Conservation (phyloP, 2,113 vertebrate species). For the Eublepharis macularius region DNA sequence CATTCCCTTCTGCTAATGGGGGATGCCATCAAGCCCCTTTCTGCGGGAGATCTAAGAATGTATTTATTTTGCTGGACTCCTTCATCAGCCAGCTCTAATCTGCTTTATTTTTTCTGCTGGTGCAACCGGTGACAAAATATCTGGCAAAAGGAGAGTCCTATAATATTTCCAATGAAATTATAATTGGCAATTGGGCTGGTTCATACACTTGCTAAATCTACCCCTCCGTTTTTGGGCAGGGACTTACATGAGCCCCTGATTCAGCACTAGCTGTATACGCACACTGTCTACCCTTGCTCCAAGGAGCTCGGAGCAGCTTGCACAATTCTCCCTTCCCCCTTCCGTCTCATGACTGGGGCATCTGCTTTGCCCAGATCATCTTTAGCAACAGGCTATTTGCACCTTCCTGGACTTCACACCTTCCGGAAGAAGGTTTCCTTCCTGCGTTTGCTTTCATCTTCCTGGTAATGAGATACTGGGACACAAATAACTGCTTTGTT, state of each 20-base stretch:
- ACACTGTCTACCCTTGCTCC: too few species aligned
- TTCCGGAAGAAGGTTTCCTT: neutral
- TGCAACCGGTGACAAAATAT: neutral
- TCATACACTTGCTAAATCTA: neutral
- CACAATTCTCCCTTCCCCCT: too few species aligned
- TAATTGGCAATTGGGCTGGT: neutral
- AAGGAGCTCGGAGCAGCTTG: too few species aligned
- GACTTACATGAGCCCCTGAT: neutral
- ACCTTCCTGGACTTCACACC: neutral
- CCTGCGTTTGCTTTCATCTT: neutral
- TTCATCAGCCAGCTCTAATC: neutral
- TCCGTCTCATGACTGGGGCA: neutral
- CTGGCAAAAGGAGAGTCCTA: neutral
- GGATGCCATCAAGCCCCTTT: neutral
- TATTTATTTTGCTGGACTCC: neutral
- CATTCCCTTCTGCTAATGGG: neutral
- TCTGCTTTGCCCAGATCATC: neutral
- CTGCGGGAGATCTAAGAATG: neutral
- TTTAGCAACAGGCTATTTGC: neutral
- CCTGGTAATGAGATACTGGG: neutral
- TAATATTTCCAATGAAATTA: neutral
- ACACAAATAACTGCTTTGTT: neutral
- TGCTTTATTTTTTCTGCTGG: neutral
- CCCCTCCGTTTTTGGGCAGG: neutral
- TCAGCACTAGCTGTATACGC: too few species aligned